A percentile compares a stretch with the other conserved stretches of the same genome.
These are phyloP conservation scores for Sturnira hondurensis DNA, from an alignment of 2,113 vertebrate species.

Conservation along the genomic window DNA sequence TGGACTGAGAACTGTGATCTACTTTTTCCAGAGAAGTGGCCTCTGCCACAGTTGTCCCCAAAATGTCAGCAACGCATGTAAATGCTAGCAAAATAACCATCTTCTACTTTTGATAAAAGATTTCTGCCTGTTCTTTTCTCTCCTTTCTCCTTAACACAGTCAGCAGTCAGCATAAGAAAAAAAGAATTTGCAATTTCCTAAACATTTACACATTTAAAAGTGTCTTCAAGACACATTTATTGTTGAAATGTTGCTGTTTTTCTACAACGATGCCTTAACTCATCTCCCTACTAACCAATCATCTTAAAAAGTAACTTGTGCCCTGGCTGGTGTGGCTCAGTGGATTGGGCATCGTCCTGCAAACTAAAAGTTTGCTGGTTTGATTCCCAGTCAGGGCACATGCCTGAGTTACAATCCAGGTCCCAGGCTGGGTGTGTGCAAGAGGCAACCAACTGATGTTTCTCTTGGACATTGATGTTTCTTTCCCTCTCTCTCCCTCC, in stretches of 20 bases:
- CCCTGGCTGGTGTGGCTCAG: too few species aligned
- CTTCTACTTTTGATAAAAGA: not conserved
- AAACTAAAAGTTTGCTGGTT: too few species aligned
- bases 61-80: constrained; percentile 14
- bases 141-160: not conserved
- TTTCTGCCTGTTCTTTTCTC: not conserved
- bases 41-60: not conserved
- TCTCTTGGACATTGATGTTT: too few species aligned
- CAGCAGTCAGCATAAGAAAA: not conserved
- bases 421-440: too few species aligned
- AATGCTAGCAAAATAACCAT: not conserved
- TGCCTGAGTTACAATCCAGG: too few species aligned
- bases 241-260: constrained; percentile 7
- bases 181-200: constrained; percentile 1
- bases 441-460: too few species aligned
- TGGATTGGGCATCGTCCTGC: too few species aligned
- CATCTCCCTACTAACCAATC: not conserved
- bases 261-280: not conserved
- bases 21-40: not conserved
- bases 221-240: not conserved
- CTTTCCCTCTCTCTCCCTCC: too few species aligned
- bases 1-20: not conserved
- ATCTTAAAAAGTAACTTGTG: not conserved
- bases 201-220: not conserved
- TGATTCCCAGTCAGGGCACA: too few species aligned